A percentile compares a stretch with the other conserved stretches of the same genome.
phyloP scores from a whole-genome alignment of 2,113 vertebrate genomes.

The Sinocyclocheilus grahami region DNA sequence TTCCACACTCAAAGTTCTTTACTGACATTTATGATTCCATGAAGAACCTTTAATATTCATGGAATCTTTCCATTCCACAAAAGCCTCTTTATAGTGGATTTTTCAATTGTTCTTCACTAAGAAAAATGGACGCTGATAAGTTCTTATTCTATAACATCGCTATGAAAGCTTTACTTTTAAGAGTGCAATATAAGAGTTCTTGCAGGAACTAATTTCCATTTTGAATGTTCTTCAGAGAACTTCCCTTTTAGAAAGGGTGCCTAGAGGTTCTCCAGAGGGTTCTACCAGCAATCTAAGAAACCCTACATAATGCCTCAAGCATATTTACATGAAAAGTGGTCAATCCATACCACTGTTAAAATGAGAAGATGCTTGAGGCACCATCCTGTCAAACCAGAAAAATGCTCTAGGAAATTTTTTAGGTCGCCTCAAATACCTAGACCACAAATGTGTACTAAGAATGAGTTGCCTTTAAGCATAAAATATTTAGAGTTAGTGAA shows the following conservation, averaged over 20 bases:
- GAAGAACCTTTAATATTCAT: background rate
- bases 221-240: background rate
- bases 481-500: background rate
- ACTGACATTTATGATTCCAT: background rate
- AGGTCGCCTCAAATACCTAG: background rate
- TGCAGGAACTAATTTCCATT: background rate
- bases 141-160: background rate
- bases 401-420: background rate
- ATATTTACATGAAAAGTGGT: background rate
- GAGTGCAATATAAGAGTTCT: background rate
- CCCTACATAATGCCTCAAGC: background rate
- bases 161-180: background rate
- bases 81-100: background rate
- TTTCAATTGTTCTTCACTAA: background rate
- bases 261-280: background rate
- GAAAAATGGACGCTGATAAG: background rate
- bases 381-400: background rate
- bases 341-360: background rate
- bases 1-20: background rate
- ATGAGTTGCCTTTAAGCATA: background rate
- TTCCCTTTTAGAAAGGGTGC: background rate
- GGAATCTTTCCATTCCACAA: background rate
- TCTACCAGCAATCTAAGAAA: background rate
- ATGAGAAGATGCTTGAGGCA: background rate
- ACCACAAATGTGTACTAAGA: background rate